Evolutionary conservation across 1,140 invertebrate genomes (phyloP).

Genomic region (Metopolophium dirhodum): DNA sequence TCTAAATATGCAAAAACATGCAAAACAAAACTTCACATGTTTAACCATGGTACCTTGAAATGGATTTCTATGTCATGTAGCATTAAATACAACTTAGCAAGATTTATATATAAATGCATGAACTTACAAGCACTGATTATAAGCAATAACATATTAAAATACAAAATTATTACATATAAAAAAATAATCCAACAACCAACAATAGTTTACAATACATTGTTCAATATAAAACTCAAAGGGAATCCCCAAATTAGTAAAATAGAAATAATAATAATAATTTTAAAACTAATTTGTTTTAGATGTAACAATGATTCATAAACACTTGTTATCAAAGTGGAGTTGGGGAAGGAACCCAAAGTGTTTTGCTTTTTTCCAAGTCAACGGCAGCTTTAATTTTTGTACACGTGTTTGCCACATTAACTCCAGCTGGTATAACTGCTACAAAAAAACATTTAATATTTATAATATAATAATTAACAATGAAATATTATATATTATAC

Average conservation of each 20-base stretch:
- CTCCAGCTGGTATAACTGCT: conserved; percentile 87
- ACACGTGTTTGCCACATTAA: conserved; percentile 93
- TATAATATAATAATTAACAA: not conserved
- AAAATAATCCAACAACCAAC: conserved; percentile 22
- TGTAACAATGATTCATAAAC: conserved; percentile 27
- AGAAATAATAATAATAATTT: conserved; percentile 22
- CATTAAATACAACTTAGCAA: no score
- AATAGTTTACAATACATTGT: not conserved
- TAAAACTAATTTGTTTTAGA: conserved; percentile 34
- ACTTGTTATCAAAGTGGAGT: conserved; percentile 45
- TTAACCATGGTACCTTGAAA: no score
- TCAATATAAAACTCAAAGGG: conserved; percentile 8
- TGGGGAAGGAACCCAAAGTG: conserved; percentile 83
- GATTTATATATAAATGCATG: no score
- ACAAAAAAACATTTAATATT: conserved; percentile 62
- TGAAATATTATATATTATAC: not conserved
- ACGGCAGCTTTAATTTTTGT: conserved; percentile 92
- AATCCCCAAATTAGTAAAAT: conserved; percentile 22
- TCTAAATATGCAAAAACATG: no score
- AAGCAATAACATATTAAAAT: not conserved
- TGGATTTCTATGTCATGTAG: no score
- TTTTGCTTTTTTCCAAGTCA: conserved; percentile 92
- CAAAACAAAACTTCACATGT: no score
- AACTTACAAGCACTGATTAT: not conserved
- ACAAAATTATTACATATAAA: conserved; percentile 9